Evolutionary conservation across 2,797 vertebrate species (phyloP), one percentile per base, ranked within the genome.

Genomic region (Sebastes hopkinsi): DNA sequence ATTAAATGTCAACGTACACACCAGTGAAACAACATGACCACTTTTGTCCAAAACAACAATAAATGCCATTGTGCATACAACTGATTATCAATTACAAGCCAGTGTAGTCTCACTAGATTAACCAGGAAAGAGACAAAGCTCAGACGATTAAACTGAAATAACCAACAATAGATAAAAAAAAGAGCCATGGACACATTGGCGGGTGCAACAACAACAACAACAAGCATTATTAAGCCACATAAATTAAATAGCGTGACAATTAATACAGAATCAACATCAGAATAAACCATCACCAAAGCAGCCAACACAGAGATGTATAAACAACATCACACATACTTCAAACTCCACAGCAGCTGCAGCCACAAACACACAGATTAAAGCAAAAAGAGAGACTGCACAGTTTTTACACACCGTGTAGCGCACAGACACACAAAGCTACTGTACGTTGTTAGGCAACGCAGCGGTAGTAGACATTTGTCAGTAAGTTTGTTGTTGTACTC

Each of bases 401-500:
- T 8, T 59, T 59, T 27, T 8, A 59, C 8, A 59, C 4, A 18
- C 3, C 14, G 0, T 42, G 38, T 42, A 42, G 38, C 14, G 14
- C 56, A 38, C 25, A 36, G 27, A 56, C 27, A 30, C 16, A 32
- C 59, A 27, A 27, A 0, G 14, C 38, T 42, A 38, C 10, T 34
- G 34, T 34, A 38, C 0, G 14, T 42, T 16, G 38, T 0, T 16
- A 1, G 23, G 23, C 55, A 58, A 58, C 0, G 4, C 23, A 58
- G 23, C 3, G 2, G 23, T 56, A 25, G 2, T 14, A 6, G 55
- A 25, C 3, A 32, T 59, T 18, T 29, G 27, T 42, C 4, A 29
- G 16, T 18, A 16, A 59, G 16, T 59, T 30, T 29, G 38, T 30
- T 29, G 38, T 18, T 32, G 18, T 61, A 61, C 59, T 61, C 30